Percentiles rank a stretch among this genome's conserved stretches.
Conservation (phyloP, 2,797 vertebrate genomes). For the Chloroceryle amazona region DNA sequence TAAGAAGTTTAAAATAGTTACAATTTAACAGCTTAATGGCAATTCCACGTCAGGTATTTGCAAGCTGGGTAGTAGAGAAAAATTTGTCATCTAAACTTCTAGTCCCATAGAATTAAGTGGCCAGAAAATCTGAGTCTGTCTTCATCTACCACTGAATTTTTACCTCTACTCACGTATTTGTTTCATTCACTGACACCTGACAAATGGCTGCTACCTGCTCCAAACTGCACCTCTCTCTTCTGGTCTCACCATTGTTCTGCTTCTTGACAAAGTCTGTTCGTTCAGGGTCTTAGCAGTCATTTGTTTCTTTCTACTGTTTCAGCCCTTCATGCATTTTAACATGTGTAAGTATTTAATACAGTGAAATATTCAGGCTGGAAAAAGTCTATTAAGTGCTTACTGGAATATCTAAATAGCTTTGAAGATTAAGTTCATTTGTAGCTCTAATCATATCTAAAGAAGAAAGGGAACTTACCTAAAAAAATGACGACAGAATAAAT, state of each 20-base stretch:
- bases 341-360: not conserved
- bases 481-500: conserved; percentile 96
- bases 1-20: conserved; percentile 38
- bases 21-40: not conserved
- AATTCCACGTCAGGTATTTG: not conserved
- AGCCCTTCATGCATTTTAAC: not conserved
- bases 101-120: not conserved
- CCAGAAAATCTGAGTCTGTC: not conserved
- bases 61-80: not conserved
- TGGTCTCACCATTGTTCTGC: not conserved
- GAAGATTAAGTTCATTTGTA: not conserved
- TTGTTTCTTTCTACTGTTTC: not conserved
- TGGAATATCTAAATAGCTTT: not conserved
- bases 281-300: not conserved
- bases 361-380: not conserved
- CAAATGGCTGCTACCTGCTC: not conserved
- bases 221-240: not conserved
- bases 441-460: not conserved
- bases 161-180: not conserved
- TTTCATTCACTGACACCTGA: not conserved
- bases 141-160: not conserved
- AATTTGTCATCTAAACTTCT: not conserved
- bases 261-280: not conserved
- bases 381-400: not conserved
- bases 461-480: conserved; percentile 86